These are phyloP conservation scores for Chloropsis hardwickii DNA, from an alignment of 2,113 vertebrate genomes.

Conservation along the genomic window DNA sequence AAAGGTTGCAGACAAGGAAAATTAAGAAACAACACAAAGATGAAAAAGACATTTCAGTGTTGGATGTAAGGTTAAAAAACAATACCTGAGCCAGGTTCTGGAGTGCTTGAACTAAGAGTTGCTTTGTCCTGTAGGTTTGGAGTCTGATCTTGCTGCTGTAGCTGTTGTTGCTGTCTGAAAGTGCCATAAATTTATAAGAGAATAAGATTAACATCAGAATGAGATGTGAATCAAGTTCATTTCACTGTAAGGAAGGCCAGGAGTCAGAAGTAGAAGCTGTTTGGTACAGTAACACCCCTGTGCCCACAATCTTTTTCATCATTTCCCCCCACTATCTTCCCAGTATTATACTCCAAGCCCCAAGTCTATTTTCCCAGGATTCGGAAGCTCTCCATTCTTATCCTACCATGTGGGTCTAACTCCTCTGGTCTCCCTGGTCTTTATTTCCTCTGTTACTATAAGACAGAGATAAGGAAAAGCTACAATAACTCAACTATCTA, in stretches of 20 bases:
- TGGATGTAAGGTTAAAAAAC: not conserved
- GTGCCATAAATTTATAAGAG: not conserved
- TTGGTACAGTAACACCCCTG: not conserved
- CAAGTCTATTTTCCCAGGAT: not conserved
- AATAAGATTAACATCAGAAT: not conserved
- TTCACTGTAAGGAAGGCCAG: not conserved
- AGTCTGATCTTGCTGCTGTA: conserved; percentile 25
- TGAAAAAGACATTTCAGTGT: not conserved
- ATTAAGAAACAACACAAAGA: not conserved
- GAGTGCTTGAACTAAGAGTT: conserved; percentile 20
- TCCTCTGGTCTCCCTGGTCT: not conserved
- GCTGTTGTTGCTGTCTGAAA: conserved; percentile 70
- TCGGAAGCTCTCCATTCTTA: not conserved
- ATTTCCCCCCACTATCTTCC: not conserved
- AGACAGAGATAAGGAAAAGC: not conserved
- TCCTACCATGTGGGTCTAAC: not conserved
- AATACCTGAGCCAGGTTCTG: conserved; percentile 57
- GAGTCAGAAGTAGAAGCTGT: not conserved
- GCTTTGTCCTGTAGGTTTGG: not conserved
- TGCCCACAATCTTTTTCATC: not conserved
- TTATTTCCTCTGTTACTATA: not conserved
- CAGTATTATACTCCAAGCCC: not conserved
- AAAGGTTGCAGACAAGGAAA: not conserved
- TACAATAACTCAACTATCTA: not conserved
- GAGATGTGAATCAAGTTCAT: not conserved